Base-by-base conservation (phyloP, 2,888 invertebrate species). In the Myopa testacea region DNA sequence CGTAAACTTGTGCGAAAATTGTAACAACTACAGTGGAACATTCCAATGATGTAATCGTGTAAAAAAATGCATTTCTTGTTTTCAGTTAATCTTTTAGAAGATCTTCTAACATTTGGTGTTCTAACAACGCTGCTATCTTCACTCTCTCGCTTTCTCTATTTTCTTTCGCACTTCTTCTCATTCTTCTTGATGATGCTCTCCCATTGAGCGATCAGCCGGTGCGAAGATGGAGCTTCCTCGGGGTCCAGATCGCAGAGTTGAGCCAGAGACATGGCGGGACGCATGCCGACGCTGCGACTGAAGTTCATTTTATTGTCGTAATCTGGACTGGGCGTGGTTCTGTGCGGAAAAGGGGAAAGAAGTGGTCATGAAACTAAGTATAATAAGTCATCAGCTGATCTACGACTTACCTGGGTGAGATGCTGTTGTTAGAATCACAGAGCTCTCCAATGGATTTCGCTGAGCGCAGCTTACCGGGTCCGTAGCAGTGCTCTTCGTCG, bases 151-250 rank as follows among this genome's bases (percentile, higher is more conserved):
- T 38, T 34, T 14, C 67, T 62, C 75, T 65, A 72, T 68, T 75
- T 67, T 38, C 69, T 45, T 34, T 75, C 65, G 65, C 38, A 80
- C 71, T 80, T 81, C 81, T 69, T 87, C 26, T 71, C 85, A 77
- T 88, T 87, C 81, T 92, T 91, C 83, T 93, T 93, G 82, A 95
- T 95, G 82, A 95, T 91, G 80, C 92, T 94, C 89, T 95, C 95
- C 94, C 95, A 95, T 88, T 94, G 93, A 82, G 94, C 94, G 84
- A 95, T 95, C 80, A 95, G 91, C 67, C 92, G 90, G 80, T 92
- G 92, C 65, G 94, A 93, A 84, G 93, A 93, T 16, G 94, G 93
- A 72, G 93, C 92, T 85, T 93, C 93, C 38, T 92, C 92, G 45
- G 93, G 93, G 69, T 90, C 90, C 72, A 93, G 90, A 85, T 93